Evolutionary conservation across 2,888 invertebrate genomes (phyloP).

Genomic region (Hetaerina titia): DNA sequence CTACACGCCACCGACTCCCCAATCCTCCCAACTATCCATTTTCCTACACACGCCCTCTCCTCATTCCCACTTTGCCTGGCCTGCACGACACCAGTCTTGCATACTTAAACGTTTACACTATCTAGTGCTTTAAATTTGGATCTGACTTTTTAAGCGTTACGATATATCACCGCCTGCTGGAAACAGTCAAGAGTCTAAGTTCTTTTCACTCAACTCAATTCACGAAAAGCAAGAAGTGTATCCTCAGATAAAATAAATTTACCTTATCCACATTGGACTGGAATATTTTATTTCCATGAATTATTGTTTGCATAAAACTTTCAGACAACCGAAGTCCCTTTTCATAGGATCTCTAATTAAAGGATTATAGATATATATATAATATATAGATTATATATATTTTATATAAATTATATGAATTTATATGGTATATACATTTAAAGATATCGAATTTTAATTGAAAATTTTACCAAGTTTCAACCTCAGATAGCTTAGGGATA

Average conservation of each 20-base stretch:
- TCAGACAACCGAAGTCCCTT: neutral
- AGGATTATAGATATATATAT: no score
- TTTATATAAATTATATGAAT: no score
- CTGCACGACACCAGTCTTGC: constrained; percentile 4
- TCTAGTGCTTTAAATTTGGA: neutral
- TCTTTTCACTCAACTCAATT: neutral
- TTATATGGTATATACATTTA: no score
- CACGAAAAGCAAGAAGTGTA: neutral
- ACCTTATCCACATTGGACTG: neutral
- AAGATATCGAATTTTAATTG: no score
- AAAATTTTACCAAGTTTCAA: no score
- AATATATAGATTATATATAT: no score
- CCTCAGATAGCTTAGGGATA: no score
- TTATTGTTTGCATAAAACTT: neutral
- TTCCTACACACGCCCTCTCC: neutral
- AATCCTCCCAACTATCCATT: neutral
- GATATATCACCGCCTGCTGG: constrained; percentile 21
- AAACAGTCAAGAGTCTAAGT: neutral
- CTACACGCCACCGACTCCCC: neutral
- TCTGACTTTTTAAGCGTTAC: neutral
- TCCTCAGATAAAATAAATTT: neutral
- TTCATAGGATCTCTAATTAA: neutral
- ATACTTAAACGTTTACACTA: neutral
- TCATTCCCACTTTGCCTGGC: neutral
- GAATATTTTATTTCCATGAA: neutral